These are phyloP conservation scores for Electrophaes corylata DNA, from an alignment of 2,888 invertebrate species.

Conservation along the genomic window DNA sequence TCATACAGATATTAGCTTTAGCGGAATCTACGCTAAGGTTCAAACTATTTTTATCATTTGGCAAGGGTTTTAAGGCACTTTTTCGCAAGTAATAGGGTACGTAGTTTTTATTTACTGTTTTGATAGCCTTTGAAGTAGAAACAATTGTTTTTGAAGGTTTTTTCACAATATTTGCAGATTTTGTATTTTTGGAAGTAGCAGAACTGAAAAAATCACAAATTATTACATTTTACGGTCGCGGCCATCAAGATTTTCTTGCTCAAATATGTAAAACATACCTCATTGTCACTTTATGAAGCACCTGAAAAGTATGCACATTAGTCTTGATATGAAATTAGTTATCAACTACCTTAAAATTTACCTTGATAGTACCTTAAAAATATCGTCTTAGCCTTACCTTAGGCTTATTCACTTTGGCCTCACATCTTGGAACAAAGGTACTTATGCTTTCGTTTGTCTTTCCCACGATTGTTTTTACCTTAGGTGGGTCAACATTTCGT, in stretches of 20 bases:
- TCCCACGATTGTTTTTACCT: slow-evolving; percentile 1
- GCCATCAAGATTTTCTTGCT: slow-evolving; percentile 26
- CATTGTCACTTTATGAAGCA: slow-evolving; percentile 50
- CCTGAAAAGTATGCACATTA: slow-evolving; percentile 50
- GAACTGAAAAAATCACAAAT: slow-evolving; percentile 48
- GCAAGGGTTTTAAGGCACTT: slow-evolving; percentile 28
- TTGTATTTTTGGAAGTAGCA: slow-evolving; percentile 47
- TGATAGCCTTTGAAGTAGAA: slow-evolving; percentile 37
- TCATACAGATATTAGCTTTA: slow-evolving; percentile 32
- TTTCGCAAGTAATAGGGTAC: slow-evolving; percentile 54
- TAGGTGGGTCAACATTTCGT: not conserved
- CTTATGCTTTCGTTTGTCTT: slow-evolving; percentile 1
- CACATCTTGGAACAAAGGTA: slow-evolving; percentile 2
- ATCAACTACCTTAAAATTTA: too few relatives aligned
- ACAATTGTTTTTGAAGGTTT: slow-evolving; percentile 38
- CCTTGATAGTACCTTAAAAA: too few relatives aligned
- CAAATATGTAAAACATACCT: slow-evolving; percentile 47
- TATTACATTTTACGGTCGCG: slow-evolving; percentile 20
- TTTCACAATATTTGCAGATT: slow-evolving; percentile 43
- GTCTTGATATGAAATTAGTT: not conserved
- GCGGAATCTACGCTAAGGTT: slow-evolving; percentile 45
- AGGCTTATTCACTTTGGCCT: slow-evolving; percentile 18
- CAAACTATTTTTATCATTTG: slow-evolving; percentile 36
- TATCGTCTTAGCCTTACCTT: slow-evolving; percentile 45
- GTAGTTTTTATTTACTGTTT: slow-evolving; percentile 45